Conservation (phyloP, 2,797 vertebrate species). For the Mastacembelus armatus region DNA sequence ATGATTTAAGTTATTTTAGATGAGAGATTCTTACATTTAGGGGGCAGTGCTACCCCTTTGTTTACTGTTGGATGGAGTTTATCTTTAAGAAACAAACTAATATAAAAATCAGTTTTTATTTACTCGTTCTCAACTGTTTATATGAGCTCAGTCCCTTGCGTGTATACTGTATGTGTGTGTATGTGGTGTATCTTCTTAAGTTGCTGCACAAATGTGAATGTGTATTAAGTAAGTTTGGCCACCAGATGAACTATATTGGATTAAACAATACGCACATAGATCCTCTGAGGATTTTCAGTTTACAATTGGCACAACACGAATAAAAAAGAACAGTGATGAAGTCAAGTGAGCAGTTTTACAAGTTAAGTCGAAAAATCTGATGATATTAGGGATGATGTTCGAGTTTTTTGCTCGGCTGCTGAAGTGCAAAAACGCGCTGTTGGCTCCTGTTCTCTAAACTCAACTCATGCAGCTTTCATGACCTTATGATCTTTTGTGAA, state of each 20-base stretch:
- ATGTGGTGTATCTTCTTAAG: not conserved
- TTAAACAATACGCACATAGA: slow-evolving; percentile 56
- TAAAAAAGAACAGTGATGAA: slow-evolving; percentile 71
- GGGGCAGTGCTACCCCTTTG: not conserved
- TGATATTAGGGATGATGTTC: slow-evolving; percentile 17
- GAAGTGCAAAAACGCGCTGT: slow-evolving; percentile 53
- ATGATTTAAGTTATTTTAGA: not conserved
- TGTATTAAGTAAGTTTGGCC: slow-evolving; percentile 62
- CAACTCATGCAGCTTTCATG: slow-evolving; percentile 60
- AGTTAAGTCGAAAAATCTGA: slow-evolving; percentile 48
- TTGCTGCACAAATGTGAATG: slow-evolving; percentile 22
- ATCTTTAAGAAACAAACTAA: slow-evolving; percentile 23
- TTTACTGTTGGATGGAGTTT: not conserved
- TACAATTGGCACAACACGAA: slow-evolving; percentile 74
- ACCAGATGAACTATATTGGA: slow-evolving; percentile 60
- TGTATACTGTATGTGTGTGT: not conserved
- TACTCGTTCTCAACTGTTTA: not conserved
- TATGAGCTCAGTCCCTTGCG: not conserved
- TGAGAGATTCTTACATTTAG: not conserved
- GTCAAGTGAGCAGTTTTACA: slow-evolving; percentile 74
- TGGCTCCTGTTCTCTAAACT: slow-evolving; percentile 51
- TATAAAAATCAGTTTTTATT: slow-evolving; percentile 26
- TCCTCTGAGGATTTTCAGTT: slow-evolving; percentile 72
- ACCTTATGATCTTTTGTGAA: slow-evolving; percentile 33
- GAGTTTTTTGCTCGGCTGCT: slow-evolving; percentile 53